phyloP scores from a whole-genome alignment of 2,797 vertebrate genomes.

The Limosa lapponica region DNA sequence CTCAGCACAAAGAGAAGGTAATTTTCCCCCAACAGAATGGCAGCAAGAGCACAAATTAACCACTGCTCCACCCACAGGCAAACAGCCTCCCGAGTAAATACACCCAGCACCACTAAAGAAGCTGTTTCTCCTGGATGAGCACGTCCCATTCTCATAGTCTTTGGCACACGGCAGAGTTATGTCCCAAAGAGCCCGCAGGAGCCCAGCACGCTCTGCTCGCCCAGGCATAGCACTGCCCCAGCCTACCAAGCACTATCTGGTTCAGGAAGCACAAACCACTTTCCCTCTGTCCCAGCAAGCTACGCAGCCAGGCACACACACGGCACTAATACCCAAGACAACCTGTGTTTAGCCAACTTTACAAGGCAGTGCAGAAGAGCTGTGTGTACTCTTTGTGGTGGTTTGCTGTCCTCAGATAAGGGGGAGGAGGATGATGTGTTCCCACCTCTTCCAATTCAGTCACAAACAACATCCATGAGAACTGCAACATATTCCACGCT shows the following conservation, averaged over 20 bases:
- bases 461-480: background rate
- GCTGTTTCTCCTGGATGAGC: rapidly evolving
- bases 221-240: rapidly evolving
- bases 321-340: background rate
- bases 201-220: background rate
- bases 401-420: background rate
- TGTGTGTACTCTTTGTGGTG: rapidly evolving
- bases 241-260: background rate
- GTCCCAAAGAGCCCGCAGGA: background rate
- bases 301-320: background rate
- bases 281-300: background rate
- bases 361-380: background rate
- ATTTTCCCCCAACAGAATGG: background rate
- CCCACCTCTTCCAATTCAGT: background rate
- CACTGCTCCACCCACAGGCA: background rate
- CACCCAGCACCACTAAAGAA: background rate
- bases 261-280: background rate
- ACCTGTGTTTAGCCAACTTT: background rate
- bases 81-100: background rate
- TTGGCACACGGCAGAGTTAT: rapidly evolving
- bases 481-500: background rate
- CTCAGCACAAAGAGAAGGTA: background rate
- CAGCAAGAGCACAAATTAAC: background rate
- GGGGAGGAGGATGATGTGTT: background rate
- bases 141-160: background rate